Evolutionary conservation across 2,888 invertebrate species (phyloP).

Genomic region (Phengaris arion): DNA sequence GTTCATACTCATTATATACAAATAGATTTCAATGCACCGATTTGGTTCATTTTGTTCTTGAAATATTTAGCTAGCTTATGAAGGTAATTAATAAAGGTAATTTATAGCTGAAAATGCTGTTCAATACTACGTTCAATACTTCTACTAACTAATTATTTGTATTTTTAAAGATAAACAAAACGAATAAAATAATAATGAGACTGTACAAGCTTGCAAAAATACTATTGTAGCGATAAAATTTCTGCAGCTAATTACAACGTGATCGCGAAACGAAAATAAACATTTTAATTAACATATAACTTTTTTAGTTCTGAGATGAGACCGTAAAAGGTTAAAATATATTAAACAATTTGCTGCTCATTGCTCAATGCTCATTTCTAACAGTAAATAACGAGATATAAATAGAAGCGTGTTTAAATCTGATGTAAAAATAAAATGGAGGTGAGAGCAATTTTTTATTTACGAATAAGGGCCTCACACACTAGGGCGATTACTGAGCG

Average conservation of each 20-base stretch:
- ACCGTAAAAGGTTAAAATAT: background rate
- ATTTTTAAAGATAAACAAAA: too few species aligned
- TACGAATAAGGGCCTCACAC: background rate
- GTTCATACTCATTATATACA: too few species aligned
- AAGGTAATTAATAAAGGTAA: too few species aligned
- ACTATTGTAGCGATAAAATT: background rate
- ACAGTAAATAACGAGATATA: background rate
- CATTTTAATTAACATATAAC: conserved; percentile 3
- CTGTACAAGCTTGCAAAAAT: background rate
- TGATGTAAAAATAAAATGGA: background rate
- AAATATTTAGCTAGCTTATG: too few species aligned
- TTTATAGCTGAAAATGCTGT: too few species aligned
- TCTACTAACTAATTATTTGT: too few species aligned
- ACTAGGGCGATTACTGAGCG: background rate
- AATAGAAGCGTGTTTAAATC: background rate
- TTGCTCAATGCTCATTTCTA: background rate
- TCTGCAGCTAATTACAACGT: conserved; percentile 1
- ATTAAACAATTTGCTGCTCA: background rate
- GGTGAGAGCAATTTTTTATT: background rate
- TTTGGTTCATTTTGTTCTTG: too few species aligned
- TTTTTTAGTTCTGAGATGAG: background rate
- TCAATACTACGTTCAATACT: too few species aligned
- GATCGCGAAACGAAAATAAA: background rate
- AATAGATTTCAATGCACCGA: too few species aligned
- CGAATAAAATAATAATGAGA: background rate